Base-by-base conservation (phyloP, 2,797 vertebrate genomes). In the Betta splendens region DNA sequence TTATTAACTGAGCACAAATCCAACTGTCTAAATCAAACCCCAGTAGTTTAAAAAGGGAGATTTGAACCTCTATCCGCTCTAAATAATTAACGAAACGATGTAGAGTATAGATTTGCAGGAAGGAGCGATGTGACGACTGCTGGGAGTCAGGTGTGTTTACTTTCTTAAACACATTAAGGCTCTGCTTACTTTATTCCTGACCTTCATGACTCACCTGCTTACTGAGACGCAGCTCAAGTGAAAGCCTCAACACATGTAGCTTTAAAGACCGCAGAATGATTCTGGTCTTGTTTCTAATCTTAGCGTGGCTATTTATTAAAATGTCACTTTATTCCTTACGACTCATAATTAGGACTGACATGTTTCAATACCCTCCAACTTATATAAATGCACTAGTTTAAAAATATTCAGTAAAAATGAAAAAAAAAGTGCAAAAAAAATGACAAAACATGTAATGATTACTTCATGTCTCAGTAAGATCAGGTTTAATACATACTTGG, bases 291-390 rank as follows among this genome's bases (percentile, higher is more conserved):
- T 83, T 82, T 83, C 79, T 85, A 87, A 87, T 89, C 81, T 68
- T 54, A 68, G 71, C 84, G 78, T 69, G 72, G 81, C 72, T 85
- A 87, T 87, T 84, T 87, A 89, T 85, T 85, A 79, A 85, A 85
- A 78, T 22, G 32, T 33, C 11, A 40, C 8, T 37, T 60, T 25
- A 56, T 64, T 53, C 33, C 10, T 10, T 20, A 9, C 54, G n/a
- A 39, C 16, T 37, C 25, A 40, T 39, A 44, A 33, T 46, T 52
- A 40, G 39, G 36, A 51, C 32, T 48, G 22, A 61, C 45, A 17
- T 10, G 32, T 43, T 32, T 45, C 8, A 38, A 6, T 36, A 9
- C 4, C 12, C 20, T 3, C 7, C 4, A 1, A 13, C 8, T 48
- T 53, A 36, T 13, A 59, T 18, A 31, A 49, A 53, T 44, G n/a